These are phyloP conservation scores for Hylia prasina DNA, from an alignment of 2,113 vertebrate genomes.

Conservation along the genomic window DNA sequence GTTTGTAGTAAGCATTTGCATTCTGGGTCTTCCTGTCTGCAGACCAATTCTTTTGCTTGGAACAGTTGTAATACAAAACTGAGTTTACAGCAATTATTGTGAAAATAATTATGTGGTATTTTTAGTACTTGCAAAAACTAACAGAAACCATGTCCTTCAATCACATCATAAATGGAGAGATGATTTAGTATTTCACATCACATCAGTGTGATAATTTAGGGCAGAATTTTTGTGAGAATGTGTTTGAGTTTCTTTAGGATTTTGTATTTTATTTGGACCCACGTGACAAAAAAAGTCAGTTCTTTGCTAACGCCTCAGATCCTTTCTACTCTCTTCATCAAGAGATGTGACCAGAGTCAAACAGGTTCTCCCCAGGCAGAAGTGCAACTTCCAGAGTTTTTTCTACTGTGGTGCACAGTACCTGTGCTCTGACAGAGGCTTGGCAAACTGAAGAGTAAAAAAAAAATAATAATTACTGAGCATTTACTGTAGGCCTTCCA, in stretches of 20 bases:
- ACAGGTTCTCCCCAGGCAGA: not conserved
- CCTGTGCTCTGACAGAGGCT: not conserved
- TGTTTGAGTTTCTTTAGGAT: not conserved
- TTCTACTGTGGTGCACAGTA: not conserved
- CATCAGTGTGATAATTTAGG: not conserved
- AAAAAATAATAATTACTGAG: not conserved
- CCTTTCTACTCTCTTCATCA: not conserved
- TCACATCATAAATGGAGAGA: not conserved
- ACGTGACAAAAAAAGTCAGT: not conserved
- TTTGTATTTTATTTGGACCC: not conserved
- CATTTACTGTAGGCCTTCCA: not conserved
- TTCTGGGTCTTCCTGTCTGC: not conserved
- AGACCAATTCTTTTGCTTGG: not conserved
- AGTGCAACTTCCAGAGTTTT: not conserved
- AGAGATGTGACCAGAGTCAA: not conserved
- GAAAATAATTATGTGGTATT: not conserved
- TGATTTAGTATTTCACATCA: not conserved
- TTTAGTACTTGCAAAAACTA: not conserved
- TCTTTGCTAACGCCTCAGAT: not conserved
- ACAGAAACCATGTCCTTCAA: not conserved
- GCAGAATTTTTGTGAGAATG: not conserved
- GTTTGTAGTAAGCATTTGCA: not conserved
- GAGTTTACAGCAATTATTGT: not conserved
- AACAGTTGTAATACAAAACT: not conserved
- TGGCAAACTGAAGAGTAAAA: not conserved